Evolutionary conservation across 2,113 vertebrate genomes (phyloP), one percentile per base, ranked within the genome.

Genomic region (Forbesichthys papilliferus): DNA sequence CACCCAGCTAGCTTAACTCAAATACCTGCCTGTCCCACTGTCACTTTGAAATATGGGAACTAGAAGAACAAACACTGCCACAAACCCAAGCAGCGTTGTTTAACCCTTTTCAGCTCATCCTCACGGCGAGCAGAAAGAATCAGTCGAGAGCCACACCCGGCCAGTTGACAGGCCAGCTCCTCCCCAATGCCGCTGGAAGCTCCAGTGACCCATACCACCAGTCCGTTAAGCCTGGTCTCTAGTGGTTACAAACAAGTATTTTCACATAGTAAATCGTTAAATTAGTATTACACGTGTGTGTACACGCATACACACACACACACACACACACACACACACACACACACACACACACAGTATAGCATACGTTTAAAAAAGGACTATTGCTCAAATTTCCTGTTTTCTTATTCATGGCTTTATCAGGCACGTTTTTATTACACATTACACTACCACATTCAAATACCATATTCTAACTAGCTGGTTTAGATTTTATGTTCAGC

Each of bases 111-210:
- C 18, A 99, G 89, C 77, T 98, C 96, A 4, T 91, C 86, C 61
- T 91, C 90, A 64, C 94, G 93, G 34, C 96, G 93, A 34, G 96
- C 93, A 36, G 97, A 98, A 62, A 99, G 88, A 61, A 95, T 91
- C 33, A 99, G 91, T 16, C 88, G 82, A 36, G 94, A 92, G 20
- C 95, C 94, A 8, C 95, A 90, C 64, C 86, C 92, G 4, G 96
- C 93, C 2, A 99, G 87, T 87, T 99, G 97, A 84, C 94, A 94
- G 61, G 92, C 89, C 85, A 99, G 36, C 58, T 98, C 97, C 78
- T 98, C 98, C 20, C 98, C 97, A 0, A 99, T 98, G 4, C 98
- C 98, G 71, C 96, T 95, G 1, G 98, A 99, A 0, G 96, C 96
- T 70, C 96, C 98, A 0, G 98, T 99, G 86, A 99, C 88, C 98